Percentiles rank a stretch among this genome's conserved stretches.
Evolutionary conservation across 2,797 vertebrate species (phyloP).

Genomic region (Anas capensis): DNA sequence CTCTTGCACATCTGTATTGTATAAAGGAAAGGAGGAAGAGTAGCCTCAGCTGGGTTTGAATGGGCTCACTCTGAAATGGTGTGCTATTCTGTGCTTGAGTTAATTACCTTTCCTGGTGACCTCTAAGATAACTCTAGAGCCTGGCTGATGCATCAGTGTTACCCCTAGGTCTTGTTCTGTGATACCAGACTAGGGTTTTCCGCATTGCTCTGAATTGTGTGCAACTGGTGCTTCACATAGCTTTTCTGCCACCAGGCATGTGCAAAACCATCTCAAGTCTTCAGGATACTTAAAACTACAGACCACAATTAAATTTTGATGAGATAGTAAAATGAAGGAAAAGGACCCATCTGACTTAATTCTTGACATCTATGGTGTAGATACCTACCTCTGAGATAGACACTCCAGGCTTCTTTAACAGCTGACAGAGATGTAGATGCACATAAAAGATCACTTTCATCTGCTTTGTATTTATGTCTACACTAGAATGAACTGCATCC

Average conservation of each 20-base stretch:
- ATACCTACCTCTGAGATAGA: background rate
- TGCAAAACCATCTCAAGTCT: background rate
- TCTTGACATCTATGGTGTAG: background rate
- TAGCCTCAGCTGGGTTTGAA: background rate
- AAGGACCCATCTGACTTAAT: background rate
- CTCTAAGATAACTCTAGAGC: background rate
- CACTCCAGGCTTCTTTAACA: background rate
- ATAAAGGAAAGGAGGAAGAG: background rate
- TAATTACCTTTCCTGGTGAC: background rate
- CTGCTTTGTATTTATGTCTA: background rate
- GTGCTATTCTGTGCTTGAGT: background rate
- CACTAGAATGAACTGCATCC: background rate
- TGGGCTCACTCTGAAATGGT: background rate
- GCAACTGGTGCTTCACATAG: background rate
- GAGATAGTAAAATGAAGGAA: background rate
- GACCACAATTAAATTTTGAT: background rate
- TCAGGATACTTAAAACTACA: background rate
- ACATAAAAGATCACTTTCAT: background rate
- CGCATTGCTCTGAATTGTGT: rapidly evolving
- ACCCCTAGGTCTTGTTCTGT: background rate
- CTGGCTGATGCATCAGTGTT: background rate
- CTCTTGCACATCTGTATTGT: background rate
- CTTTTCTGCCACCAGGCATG: background rate
- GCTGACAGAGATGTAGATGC: background rate
- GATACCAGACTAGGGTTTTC: background rate